Conservation (phyloP, 1,140 invertebrate species). For the Hermatobates lingyangjiaoensis region DNA sequence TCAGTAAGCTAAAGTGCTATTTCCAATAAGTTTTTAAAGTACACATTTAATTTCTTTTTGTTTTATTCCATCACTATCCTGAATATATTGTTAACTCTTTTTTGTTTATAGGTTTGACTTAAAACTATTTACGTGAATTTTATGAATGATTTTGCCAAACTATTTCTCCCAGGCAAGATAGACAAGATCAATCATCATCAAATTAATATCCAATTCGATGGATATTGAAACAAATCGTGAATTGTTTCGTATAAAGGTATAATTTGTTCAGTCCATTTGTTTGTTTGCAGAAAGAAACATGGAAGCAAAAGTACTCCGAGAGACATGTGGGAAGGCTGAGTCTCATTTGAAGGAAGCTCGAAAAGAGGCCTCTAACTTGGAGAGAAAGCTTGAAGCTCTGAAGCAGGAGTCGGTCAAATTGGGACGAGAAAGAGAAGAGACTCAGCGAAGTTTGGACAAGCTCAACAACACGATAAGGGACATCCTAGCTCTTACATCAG, state of each 20-base stretch:
- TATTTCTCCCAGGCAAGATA: neutral
- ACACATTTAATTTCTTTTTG: too few species aligned
- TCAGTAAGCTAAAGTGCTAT: too few species aligned
- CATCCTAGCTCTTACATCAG: neutral
- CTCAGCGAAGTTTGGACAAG: neutral
- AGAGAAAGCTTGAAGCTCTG: neutral
- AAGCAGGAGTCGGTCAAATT: neutral
- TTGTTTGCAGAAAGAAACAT: neutral
- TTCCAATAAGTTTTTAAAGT: too few species aligned
- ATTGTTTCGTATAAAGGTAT: neutral
- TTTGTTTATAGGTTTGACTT: neutral
- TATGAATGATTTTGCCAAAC: neutral
- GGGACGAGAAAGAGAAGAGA: neutral
- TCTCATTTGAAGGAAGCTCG: neutral
- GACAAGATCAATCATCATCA: neutral
- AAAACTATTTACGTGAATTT: neutral
- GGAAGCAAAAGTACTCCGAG: neutral
- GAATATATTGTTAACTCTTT: too few species aligned
- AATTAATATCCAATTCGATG: neutral
- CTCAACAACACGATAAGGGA: neutral
- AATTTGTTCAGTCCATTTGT: neutral
- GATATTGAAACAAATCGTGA: neutral
- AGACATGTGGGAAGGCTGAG: neutral
- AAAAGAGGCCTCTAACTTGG: neutral
- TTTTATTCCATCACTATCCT: too few species aligned